phyloP scores from a whole-genome alignment of 2,113 vertebrate species.

The Columbina picui region DNA sequence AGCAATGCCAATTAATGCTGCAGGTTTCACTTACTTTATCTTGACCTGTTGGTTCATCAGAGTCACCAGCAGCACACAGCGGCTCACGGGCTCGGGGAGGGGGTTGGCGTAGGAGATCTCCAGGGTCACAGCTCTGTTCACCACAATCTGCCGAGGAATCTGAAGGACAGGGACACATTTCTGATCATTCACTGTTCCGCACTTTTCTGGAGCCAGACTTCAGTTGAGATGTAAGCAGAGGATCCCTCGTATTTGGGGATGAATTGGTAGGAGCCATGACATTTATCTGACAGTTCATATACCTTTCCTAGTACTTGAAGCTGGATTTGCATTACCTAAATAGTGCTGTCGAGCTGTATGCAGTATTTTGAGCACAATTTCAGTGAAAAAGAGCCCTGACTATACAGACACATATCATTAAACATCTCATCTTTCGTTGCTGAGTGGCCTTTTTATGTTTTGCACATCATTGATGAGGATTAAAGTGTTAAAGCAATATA shows the following conservation, averaged over 20 bases:
- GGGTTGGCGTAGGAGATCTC: conserved; percentile 73
- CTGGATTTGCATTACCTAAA: background rate
- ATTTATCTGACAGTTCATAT: background rate
- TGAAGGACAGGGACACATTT: background rate
- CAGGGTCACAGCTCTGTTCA: conserved; percentile 38
- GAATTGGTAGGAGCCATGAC: background rate
- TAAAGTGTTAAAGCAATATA: background rate
- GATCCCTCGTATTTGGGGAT: background rate
- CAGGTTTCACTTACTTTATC: conserved; percentile 63
- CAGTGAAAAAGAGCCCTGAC: background rate
- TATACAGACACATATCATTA: background rate
- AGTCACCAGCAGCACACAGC: conserved; percentile 74
- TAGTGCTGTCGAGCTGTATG: background rate
- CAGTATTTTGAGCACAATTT: background rate
- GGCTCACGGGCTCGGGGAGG: conserved; percentile 52
- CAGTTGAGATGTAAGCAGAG: background rate
- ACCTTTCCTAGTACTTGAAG: background rate
- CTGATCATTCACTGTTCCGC: background rate
- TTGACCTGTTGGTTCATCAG: conserved; percentile 66
- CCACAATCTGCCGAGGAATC: conserved; percentile 38
- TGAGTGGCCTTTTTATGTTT: background rate
- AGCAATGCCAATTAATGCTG: background rate
- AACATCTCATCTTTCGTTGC: background rate
- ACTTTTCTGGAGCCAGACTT: background rate
- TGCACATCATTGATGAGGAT: background rate